Conservation (phyloP, 2,888 invertebrate genomes). For the Cinara cedri region DNA sequence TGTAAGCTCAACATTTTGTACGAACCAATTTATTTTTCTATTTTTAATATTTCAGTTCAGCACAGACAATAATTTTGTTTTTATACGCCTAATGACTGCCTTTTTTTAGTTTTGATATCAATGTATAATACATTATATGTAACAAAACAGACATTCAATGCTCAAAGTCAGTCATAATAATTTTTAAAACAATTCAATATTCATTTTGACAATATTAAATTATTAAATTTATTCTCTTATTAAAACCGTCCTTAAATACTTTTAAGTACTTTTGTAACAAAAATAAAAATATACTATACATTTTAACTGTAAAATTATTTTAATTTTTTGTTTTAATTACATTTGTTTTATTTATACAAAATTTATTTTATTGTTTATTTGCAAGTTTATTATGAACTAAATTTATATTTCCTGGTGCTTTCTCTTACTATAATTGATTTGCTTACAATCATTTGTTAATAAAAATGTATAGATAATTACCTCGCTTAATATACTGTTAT, state of each 20-base stretch:
- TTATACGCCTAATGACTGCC: constrained; percentile 20
- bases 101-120: constrained; percentile 17
- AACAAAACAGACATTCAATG: constrained; percentile 2
- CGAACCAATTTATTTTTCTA: constrained; percentile 44
- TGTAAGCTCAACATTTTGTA: constrained; percentile 52
- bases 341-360: constrained; percentile 13
- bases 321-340: background rate
- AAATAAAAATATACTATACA: background rate
- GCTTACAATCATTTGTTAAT: constrained; percentile 43
- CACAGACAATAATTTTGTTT: constrained; percentile 38
- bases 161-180: constrained; percentile 23
- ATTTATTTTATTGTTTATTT: constrained; percentile 20
- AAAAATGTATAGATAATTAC: constrained; percentile 33
- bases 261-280: constrained; percentile 5
- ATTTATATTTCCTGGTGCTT: constrained; percentile 44
- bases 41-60: constrained; percentile 31
- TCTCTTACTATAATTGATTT: constrained; percentile 38
- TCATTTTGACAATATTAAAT: constrained; percentile 1
- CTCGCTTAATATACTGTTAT: constrained; percentile 52
- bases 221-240: background rate
- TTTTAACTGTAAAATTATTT: background rate
- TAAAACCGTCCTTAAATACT: constrained; percentile 34
- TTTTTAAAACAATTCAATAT: constrained; percentile 14
- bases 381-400: constrained; percentile 7
- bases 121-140: constrained; percentile 3